Percentiles rank a stretch among this genome's conserved stretches.
These are phyloP conservation scores for Drosophila fuyamai DNA, from an alignment of 1,140 invertebrate genomes.

Conservation along the genomic window DNA sequence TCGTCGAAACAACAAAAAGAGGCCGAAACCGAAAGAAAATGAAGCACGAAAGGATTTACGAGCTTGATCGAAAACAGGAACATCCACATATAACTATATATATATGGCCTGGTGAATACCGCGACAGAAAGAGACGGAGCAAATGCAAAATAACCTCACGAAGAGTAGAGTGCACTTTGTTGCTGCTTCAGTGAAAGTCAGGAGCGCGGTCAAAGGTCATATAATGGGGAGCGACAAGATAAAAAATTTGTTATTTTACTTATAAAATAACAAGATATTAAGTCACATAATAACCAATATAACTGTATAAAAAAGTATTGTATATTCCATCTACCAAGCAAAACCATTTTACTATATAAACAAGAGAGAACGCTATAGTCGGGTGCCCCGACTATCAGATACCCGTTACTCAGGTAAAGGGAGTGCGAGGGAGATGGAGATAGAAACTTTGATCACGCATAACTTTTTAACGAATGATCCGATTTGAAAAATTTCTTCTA, in stretches of 20 bases:
- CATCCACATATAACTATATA: constrained; percentile 37
- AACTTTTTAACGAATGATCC: no score
- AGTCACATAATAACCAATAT: no score
- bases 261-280: no score
- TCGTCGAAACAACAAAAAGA: constrained; percentile 29
- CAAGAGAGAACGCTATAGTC: no score
- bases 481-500: no score
- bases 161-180: constrained; percentile 33
- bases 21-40: constrained; percentile 42
- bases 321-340: not conserved
- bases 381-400: no score
- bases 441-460: no score
- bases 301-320: no score
- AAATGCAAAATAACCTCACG: constrained; percentile 46
- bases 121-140: constrained; percentile 25
- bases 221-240: not conserved
- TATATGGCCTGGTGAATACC: constrained; percentile 13
- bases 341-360: no score
- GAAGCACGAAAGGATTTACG: constrained; percentile 79
- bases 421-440: no score
- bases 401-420: no score
- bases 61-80: constrained; percentile 78
- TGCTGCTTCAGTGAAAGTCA: constrained; percentile 23
- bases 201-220: constrained; percentile 30
- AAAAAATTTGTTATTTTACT: not conserved